Percentiles rank a stretch among this genome's conserved stretches.
These are phyloP conservation scores for Leucopternis melanops DNA, from an alignment of 2,113 vertebrate species.

Conservation along the genomic window DNA sequence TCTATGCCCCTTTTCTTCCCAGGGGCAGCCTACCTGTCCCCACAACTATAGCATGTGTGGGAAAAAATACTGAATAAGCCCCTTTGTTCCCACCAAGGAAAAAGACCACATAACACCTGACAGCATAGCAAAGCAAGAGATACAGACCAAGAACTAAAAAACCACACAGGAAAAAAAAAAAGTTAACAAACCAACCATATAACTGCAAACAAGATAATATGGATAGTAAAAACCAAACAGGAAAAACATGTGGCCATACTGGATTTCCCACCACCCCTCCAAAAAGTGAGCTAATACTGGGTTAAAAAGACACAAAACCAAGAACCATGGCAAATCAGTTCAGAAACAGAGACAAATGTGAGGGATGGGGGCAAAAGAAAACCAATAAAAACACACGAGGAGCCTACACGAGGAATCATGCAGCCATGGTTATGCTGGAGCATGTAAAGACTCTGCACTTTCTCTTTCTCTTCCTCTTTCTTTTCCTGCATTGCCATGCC, in stretches of 20 bases:
- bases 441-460: not conserved
- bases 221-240: not conserved
- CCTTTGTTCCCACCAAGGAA: rapidly evolving
- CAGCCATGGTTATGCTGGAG: not conserved
- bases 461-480: not conserved
- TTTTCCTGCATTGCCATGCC: not conserved
- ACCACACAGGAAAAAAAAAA: not conserved
- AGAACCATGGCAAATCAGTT: not conserved
- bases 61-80: not conserved
- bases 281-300: not conserved
- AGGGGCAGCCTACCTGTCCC: not conserved
- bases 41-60: not conserved
- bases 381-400: not conserved
- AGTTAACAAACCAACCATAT: not conserved
- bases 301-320: not conserved
- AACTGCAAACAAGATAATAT: not conserved
- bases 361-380: not conserved
- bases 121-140: not conserved
- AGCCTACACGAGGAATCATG: not conserved
- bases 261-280: not conserved
- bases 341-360: not conserved
- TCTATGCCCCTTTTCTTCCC: not conserved
- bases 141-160: not conserved
- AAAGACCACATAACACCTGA: not conserved
- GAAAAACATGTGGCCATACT: not conserved